Evolutionary conservation across 35 echinoderm and acorn worm genomes (phyloP), one percentile per base, ranked within the genome.

Genomic region (Holothuria glaberrima): DNA sequence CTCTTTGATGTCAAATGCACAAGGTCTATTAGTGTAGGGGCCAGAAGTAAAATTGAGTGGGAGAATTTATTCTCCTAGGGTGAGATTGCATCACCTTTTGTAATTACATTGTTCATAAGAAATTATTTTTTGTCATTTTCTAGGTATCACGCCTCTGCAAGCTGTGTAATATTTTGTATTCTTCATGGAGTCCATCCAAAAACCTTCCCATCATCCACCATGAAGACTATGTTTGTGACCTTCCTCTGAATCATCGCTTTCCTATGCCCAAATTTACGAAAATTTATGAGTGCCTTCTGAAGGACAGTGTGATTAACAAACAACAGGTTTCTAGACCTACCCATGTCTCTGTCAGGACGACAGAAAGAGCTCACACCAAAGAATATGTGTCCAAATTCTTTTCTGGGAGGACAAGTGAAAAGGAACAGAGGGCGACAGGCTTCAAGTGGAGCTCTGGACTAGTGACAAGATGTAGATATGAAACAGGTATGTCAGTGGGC

Each of bases 241-340:
- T 95, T 13, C 94, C 94, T 32, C 94, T 90, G 24, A 88, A 88
- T 25, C 94, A 95, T 85, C 90, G 94, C 30, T 95, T 95, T 30
- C 86, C 58, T 48, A 92, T 92, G 94, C 54, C 29, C 20, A 95
- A 95, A 77, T 95, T 95, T 83, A 89, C 82, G 31, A 95, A 89
- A 68, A 45, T 92, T 2, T 92, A 64, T 26, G 57, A 92, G 26
- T 88, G 59, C 41, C 86, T 95, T 18, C 73, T 95, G 6, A 71
- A 89, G 21, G 94, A 95, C 59, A 65, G 76, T 28, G 83, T 92
- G 1, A 89, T 92, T 17, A n/a, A 50, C 35, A 33, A 59, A 56
- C 83, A 89, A 29, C 94, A 95, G 54, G 86, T 95, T 22, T 68
- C 70, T 12, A 72, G 13, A 61, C 90, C 90, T 48, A 17, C 48